These are phyloP conservation scores for Cantharis flavilabris DNA, from an alignment of 2,888 invertebrate species.

Conservation along the genomic window DNA sequence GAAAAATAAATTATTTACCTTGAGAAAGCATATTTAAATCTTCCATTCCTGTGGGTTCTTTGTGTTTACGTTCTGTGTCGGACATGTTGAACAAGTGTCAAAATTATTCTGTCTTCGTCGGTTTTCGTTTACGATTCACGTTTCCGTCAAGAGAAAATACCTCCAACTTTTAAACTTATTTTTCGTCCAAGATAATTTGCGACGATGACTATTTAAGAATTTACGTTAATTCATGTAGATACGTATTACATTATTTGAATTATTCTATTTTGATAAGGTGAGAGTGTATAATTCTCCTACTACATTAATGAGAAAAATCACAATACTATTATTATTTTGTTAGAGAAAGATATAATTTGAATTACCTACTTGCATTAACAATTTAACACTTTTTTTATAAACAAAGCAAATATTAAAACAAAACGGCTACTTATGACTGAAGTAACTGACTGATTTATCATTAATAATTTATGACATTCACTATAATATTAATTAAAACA, in stretches of 20 bases:
- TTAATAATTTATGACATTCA: not conserved
- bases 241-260: not conserved
- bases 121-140: not conserved
- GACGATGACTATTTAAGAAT: not conserved
- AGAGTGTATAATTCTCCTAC: not conserved
- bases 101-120: slow-evolving; percentile 7
- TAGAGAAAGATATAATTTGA: not conserved
- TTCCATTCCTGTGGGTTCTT: slow-evolving; percentile 48
- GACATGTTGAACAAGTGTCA: slow-evolving; percentile 49
- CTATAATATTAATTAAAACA: not conserved
- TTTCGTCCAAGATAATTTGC: not conserved
- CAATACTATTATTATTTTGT: not conserved
- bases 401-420: not conserved
- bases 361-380: not conserved
- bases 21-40: slow-evolving; percentile 46
- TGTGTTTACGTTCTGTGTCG: slow-evolving; percentile 60
- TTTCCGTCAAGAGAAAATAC: not conserved
- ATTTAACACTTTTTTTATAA: not conserved
- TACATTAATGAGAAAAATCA: not conserved
- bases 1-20: slow-evolving; percentile 33
- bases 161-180: not conserved
- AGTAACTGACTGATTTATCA: not conserved
- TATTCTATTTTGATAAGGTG: not conserved
- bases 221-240: not conserved
- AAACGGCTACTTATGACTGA: not conserved